These are phyloP conservation scores for Willowsia nigromaculata DNA, from an alignment of 2,888 invertebrate genomes.

Conservation along the genomic window DNA sequence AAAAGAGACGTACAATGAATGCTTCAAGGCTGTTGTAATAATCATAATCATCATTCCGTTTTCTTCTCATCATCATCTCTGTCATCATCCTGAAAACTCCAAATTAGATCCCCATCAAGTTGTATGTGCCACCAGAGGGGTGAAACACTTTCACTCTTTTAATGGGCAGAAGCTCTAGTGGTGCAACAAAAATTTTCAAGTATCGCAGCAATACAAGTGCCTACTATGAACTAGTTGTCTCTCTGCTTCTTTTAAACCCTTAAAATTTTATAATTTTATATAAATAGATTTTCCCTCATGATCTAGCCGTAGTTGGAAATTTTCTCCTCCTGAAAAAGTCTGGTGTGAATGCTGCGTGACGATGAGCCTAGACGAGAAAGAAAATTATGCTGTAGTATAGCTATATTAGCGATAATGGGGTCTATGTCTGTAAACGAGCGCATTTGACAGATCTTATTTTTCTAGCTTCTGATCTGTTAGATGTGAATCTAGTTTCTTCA, in stretches of 20 bases:
- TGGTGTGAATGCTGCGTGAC: neutral
- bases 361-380: neutral
- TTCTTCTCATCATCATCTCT: neutral
- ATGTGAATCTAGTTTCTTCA: neutral
- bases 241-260: neutral
- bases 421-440: neutral
- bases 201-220: neutral
- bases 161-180: slow-evolving; percentile 75
- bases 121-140: slow-evolving; percentile 64
- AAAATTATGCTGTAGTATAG: neutral
- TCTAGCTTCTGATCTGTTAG: neutral
- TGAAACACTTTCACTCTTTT: slow-evolving; percentile 68
- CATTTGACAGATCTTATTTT: neutral
- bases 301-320: neutral
- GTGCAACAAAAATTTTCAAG: slow-evolving; percentile 73
- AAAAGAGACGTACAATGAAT: neutral
- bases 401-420: neutral
- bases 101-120: slow-evolving; percentile 69
- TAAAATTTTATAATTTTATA: neutral
- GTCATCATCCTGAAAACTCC: slow-evolving; percentile 50
- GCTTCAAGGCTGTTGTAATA: neutral
- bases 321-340: slow-evolving; percentile 57
- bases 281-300: neutral
- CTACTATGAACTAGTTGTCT: neutral
- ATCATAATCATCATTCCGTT: slow-evolving; percentile 43